phyloP scores from a whole-genome alignment of 1,140 invertebrate genomes.

The Nebria ingens region DNA sequence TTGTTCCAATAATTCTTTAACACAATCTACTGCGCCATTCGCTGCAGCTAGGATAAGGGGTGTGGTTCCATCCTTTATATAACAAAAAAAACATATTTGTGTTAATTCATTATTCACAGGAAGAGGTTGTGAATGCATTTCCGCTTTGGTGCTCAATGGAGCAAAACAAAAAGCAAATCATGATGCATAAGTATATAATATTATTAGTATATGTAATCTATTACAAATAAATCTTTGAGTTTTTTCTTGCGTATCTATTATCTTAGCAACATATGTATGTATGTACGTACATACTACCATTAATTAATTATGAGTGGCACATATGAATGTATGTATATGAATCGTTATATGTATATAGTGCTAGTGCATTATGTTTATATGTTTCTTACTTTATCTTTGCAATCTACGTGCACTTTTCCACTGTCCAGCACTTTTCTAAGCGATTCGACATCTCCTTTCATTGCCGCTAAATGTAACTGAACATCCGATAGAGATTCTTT shows the following conservation, averaged over 20 bases:
- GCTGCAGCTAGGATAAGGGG: constrained; percentile 82
- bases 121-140: too few species aligned
- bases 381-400: constrained; percentile 70
- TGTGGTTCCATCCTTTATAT: constrained; percentile 90
- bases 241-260: not conserved
- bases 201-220: too few species aligned
- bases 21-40: constrained; percentile 78
- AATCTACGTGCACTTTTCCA: constrained; percentile 88
- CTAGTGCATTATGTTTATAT: not conserved
- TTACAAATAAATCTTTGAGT: too few species aligned
- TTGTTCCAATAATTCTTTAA: constrained; percentile 75
- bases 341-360: not conserved
- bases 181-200: too few species aligned
- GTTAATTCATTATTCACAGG: too few species aligned
- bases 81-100: too few species aligned
- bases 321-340: not conserved
- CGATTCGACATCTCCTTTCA: constrained; percentile 68
- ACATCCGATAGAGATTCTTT: constrained; percentile 87
- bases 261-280: too few species aligned
- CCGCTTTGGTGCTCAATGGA: too few species aligned
- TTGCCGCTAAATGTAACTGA: constrained; percentile 77
- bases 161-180: too few species aligned
- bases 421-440: constrained; percentile 73
- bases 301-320: not conserved
- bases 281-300: not conserved